These are phyloP conservation scores for Sylvicola cinctus DNA, from an alignment of 2,888 invertebrate species.

Conservation along the genomic window DNA sequence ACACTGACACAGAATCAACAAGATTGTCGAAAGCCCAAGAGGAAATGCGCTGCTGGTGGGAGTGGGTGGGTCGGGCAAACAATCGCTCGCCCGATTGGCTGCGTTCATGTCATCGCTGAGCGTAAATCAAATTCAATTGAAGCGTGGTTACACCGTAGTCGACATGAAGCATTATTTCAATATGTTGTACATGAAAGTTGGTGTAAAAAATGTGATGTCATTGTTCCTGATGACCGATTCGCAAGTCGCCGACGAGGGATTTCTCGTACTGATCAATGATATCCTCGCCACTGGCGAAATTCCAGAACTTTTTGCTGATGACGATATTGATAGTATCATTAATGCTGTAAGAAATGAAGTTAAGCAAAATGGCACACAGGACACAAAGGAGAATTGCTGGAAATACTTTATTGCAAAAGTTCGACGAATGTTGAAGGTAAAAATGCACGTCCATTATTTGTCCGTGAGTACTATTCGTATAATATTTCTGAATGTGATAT, in stretches of 20 bases:
- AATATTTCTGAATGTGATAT: too few relatives aligned
- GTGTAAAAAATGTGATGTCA: constrained; percentile 67
- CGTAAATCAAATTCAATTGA: constrained; percentile 79
- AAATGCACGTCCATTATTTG: background rate
- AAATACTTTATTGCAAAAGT: constrained; percentile 83
- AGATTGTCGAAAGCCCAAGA: constrained; percentile 78
- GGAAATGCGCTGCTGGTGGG: constrained; percentile 89
- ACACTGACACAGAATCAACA: constrained; percentile 50
- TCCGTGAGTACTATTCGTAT: too few relatives aligned
- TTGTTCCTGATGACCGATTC: constrained; percentile 89
- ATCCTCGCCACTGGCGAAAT: constrained; percentile 88
- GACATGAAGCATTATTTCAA: constrained; percentile 62
- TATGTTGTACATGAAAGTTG: constrained; percentile 63
- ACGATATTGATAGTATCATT: constrained; percentile 74
- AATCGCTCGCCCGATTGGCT: constrained; percentile 72
- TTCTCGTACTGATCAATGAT: constrained; percentile 82
- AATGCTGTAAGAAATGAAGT: constrained; percentile 59
- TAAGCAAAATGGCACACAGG: constrained; percentile 60
- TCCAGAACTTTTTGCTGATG: constrained; percentile 74
- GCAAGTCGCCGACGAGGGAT: constrained; percentile 77
- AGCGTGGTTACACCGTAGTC: constrained; percentile 64
- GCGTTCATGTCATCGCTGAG: constrained; percentile 80
- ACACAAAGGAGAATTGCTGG: constrained; percentile 89
- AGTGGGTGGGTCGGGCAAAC: constrained; percentile 90
- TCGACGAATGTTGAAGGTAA: constrained; percentile 46